Percentiles rank a stretch among this genome's conserved stretches.
Evolutionary conservation across 2,797 vertebrate genomes (phyloP).

Genomic region (Xiphophorus birchmanni): DNA sequence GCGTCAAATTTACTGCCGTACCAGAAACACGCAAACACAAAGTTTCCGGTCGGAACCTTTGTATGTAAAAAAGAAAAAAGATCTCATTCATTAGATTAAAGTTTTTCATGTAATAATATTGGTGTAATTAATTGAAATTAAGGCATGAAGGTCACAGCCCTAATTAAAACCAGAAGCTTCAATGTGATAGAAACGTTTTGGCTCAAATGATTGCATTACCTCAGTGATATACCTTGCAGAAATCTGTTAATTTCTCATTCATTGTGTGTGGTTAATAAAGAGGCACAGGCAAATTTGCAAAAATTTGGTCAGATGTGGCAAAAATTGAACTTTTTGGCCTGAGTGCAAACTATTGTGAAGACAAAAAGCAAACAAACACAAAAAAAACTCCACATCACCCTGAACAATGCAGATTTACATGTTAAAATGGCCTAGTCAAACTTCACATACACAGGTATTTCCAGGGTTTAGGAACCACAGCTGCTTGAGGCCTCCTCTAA

Average conservation of each 20-base stretch:
- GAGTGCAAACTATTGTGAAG: not conserved
- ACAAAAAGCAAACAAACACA: not conserved
- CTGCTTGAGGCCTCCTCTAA: not conserved
- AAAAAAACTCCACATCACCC: not conserved
- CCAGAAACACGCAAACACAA: no score
- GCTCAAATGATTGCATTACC: not conserved
- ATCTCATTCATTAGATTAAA: no score
- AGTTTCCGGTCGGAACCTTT: no score
- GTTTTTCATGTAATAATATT: no score
- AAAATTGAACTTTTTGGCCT: not conserved
- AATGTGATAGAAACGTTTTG: not conserved
- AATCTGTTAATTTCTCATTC: not conserved
- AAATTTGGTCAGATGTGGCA: not conserved
- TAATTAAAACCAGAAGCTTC: not conserved
- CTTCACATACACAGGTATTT: not conserved
- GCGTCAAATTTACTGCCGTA: no score
- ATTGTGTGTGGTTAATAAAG: not conserved
- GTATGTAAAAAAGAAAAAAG: no score
- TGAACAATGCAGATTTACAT: not conserved
- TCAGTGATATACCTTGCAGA: not conserved
- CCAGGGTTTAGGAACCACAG: not conserved
- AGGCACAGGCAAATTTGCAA: not conserved
- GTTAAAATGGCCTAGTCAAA: not conserved
- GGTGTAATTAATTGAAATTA: no score
- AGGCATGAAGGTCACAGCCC: no score